A percentile compares a stretch with the other conserved stretches of the same genome.
These are phyloP conservation scores for Pararge aegeria DNA, from an alignment of 1,140 invertebrate genomes.

Conservation along the genomic window DNA sequence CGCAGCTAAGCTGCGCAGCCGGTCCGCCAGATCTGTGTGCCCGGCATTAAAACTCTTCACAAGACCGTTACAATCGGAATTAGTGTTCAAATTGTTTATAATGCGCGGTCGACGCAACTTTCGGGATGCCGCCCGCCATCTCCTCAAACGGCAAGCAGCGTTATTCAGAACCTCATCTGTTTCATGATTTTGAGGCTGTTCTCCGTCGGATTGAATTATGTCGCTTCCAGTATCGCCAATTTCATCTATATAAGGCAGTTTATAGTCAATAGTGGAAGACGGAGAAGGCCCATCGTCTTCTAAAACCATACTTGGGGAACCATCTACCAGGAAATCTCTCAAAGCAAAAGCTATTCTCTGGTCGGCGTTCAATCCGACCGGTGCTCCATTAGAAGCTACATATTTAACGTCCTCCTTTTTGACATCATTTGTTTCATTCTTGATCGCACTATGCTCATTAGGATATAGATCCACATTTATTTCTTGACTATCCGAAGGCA, in stretches of 20 bases:
- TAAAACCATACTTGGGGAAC: slow-evolving; percentile 43
- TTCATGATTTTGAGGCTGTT: slow-evolving; percentile 45
- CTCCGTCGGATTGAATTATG: slow-evolving; percentile 56
- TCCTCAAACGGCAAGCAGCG: slow-evolving; percentile 61
- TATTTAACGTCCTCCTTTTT: slow-evolving; percentile 47
- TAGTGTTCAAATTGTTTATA: slow-evolving; percentile 67
- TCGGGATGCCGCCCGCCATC: slow-evolving; percentile 64
- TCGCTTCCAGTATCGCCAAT: slow-evolving; percentile 42
- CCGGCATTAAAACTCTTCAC: slow-evolving; percentile 52
- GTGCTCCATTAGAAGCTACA: slow-evolving; percentile 40
- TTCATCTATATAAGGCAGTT: slow-evolving; percentile 67
- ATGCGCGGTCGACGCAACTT: slow-evolving; percentile 62
- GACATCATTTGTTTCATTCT: slow-evolving; percentile 43
- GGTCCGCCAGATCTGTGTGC: slow-evolving; percentile 64
- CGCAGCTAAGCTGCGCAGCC: slow-evolving; percentile 77
- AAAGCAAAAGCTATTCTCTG: slow-evolving; percentile 61
- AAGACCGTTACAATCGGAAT: slow-evolving; percentile 48
- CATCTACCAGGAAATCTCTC: slow-evolving; percentile 55
- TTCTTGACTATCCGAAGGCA: slow-evolving; percentile 70
- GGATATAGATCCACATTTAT: slow-evolving; percentile 63
- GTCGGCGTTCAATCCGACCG: slow-evolving; percentile 52
- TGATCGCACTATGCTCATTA: slow-evolving; percentile 50
- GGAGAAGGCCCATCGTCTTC: slow-evolving; percentile 52
- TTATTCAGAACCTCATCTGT: slow-evolving; percentile 70
- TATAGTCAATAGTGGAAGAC: slow-evolving; percentile 44